Conservation (phyloP, 2,797 vertebrate genomes). For the Myoxocephalus aenaeus region DNA sequence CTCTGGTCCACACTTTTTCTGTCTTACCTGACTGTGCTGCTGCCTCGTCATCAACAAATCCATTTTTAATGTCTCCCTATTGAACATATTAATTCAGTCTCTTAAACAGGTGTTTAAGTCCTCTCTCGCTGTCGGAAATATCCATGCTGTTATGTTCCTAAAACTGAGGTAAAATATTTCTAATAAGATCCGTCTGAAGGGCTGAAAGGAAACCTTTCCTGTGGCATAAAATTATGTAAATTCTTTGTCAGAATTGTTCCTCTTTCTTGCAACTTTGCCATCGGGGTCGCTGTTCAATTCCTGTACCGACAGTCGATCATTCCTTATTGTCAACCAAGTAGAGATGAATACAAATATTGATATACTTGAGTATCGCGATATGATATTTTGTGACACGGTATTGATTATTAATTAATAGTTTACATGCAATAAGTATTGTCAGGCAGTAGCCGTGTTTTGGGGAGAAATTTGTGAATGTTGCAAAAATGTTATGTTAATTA, state of each 20-base stretch:
- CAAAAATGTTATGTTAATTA: too few species aligned
- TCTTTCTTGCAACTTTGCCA: background rate
- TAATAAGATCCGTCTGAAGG: background rate
- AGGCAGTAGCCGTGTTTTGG: too few species aligned
- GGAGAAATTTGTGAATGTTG: too few species aligned
- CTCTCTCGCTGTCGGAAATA: background rate
- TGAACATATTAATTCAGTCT: slow-evolving; percentile 7
- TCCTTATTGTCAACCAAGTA: too few species aligned
- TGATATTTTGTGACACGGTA: background rate
- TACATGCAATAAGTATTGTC: too few species aligned
- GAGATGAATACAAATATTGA: too few species aligned
- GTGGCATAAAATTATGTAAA: background rate
- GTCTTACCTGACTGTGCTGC: background rate
- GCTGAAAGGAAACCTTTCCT: background rate
- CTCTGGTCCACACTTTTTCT: background rate
- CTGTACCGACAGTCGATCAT: too few species aligned
- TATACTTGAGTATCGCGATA: too few species aligned
- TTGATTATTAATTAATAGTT: too few species aligned
- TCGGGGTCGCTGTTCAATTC: too few species aligned
- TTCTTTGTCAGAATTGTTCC: background rate
- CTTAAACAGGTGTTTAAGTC: slow-evolving; percentile 17
- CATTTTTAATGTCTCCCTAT: slow-evolving; percentile 8
- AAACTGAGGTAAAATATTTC: background rate
- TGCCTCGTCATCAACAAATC: slow-evolving; percentile 24
- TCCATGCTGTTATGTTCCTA: slow-evolving; percentile 3